Base-by-base conservation (phyloP, 2,888 invertebrate genomes). In the Catocala sponsa region DNA sequence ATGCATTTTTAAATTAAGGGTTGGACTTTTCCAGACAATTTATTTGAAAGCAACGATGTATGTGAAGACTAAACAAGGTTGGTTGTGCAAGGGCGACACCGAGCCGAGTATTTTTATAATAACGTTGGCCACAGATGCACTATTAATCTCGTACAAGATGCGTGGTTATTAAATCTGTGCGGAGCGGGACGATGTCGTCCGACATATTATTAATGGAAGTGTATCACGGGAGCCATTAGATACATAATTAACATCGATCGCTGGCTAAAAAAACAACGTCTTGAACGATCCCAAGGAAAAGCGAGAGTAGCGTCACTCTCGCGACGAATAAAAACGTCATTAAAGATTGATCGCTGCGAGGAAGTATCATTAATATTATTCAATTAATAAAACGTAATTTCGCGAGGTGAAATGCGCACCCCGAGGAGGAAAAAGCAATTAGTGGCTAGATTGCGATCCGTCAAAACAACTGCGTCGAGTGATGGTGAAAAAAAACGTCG, bases 361-460 rank as follows among this genome's bases (percentile, higher is more conserved):
- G 87, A 91, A 91, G 93, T 91, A 91, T 94, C 94, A 94, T 94
- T 94, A 94, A 94, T 94, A 94, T 92, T 94, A 94, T 94, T 94
- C 93, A 94, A 94, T 94, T 94, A 94, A 94, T 94, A 93, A 92
- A 94, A 93, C 87, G 91, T 92, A 93, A 94, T 94, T 93, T 92
- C 81, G 88, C 91, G 85, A 90, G 85, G 90, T 87, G 87, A 88
- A 89, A 86, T 86, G 86, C 87, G 85, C 91, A 91, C 92, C 93
- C 93, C 89, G 88, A 88, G 83, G 89, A 91, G 92, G 92, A 91
- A 94, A 94, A 94, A 93, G 94, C 94, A 94, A 94, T 94, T 94
- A 94, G 94, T 92, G 94, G 94, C 93, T 94, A 93, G 94, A 94
- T 94, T 93, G 94, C 94, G 86, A 89, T 89, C 93, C 94, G 94